phyloP scores from a whole-genome alignment of 2,113 vertebrate species.

The Halcyon malimbica region DNA sequence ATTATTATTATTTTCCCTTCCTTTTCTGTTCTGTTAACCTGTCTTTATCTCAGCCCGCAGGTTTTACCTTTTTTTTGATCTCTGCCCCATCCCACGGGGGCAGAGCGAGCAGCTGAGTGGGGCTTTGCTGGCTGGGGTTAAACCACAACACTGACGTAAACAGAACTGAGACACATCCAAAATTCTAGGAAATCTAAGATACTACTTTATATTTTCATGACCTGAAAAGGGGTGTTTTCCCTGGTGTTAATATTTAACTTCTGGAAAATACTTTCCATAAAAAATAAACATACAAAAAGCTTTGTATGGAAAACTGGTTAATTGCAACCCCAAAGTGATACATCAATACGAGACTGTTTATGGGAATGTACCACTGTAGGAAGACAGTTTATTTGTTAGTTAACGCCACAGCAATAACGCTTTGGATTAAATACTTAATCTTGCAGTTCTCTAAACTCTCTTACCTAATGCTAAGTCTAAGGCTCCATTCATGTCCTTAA shows the following conservation, averaged over 20 bases:
- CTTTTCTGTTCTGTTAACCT: neutral
- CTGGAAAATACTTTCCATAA: neutral
- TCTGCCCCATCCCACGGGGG: neutral
- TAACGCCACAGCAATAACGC: neutral
- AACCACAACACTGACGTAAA: neutral
- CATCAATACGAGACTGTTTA: neutral
- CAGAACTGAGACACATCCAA: neutral
- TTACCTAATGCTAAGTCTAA: slow-evolving; percentile 10
- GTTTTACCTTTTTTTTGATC: neutral
- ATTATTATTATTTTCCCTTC: neutral
- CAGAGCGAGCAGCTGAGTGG: neutral
- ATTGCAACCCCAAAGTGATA: neutral
- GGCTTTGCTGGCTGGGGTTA: neutral
- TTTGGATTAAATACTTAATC: slow-evolving; percentile 34
- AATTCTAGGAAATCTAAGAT: neutral
- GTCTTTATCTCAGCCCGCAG: neutral
- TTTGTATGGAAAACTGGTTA: neutral
- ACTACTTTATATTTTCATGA: neutral
- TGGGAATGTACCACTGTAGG: neutral
- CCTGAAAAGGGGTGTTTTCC: neutral
- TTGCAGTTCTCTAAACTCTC: slow-evolving; percentile 8
- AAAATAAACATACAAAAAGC: neutral
- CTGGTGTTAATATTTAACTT: neutral
- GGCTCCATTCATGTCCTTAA: slow-evolving; percentile 1
- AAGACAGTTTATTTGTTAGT: neutral